Base-by-base conservation (phyloP, 1,140 invertebrate species). In the Eupristina koningsbergeri region DNA sequence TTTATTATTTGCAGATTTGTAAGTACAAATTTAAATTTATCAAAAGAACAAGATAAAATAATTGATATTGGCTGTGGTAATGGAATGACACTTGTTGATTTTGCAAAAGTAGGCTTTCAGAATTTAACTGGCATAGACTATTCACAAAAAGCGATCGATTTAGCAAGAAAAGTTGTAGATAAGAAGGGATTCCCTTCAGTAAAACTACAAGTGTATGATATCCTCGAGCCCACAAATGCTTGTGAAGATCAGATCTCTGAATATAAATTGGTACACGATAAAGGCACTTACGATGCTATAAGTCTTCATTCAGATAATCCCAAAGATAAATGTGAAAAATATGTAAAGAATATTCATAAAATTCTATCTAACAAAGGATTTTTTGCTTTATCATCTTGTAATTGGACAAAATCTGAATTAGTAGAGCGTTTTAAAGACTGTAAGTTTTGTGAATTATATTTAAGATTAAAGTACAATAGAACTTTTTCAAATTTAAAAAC, bases 201-300 rank as follows among this genome's bases (percentile, higher is more conserved):
- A n/a, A 91, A 92, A 50, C 94, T 95, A 80, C 88, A 93, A 88
- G 93, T 95, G 83, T 93, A 92, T 80, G 94, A 96, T 88, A 93
- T 96, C 86, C 89, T 94, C 39, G 81, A 87, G 39, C 80, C 92
- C 31, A 67, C 86, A 15, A 81, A 89, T 17, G 11, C 26, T 8
- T 19, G 15, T n/a, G 29, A 83, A 13, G 36, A 31, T 5, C 92
- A 76, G 11, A 91, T 92, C 80, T 97, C 94, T 87, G 93, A 94
- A 87, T 97, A 94, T 88, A 93, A 94, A 87, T 87, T 97, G 22
- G 92, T 95, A 0, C 94, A 98, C 76, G 97, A 98, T 90, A 98
- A 99, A 93, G 98, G 98, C 0, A 99, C 98, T 0, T 99, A 98
- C 90, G 97, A 98, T 93, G 97, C 98, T 0, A 95, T 99, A 64